Conservation (phyloP, 2,797 vertebrate species). For the Amblyraja radiata region DNA sequence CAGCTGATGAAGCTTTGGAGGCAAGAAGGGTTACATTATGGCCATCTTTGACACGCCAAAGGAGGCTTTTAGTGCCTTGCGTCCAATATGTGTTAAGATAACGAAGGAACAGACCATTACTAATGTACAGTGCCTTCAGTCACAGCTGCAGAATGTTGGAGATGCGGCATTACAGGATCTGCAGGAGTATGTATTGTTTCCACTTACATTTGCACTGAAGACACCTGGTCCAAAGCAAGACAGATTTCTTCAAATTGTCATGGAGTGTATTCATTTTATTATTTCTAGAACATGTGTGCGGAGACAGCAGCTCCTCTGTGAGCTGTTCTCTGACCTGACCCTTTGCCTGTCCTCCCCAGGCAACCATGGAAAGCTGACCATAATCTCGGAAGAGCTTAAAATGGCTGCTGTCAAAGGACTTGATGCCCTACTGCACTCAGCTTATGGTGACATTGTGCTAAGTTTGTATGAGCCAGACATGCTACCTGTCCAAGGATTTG, state of each 20-base stretch:
- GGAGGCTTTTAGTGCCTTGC: constrained; percentile 76
- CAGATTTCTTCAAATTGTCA: constrained; percentile 63
- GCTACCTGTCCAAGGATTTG: constrained; percentile 77
- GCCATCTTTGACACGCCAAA: constrained; percentile 73
- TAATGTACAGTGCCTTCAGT: constrained; percentile 65
- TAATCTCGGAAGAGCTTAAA: constrained; percentile 78
- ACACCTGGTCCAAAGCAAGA: constrained; percentile 67
- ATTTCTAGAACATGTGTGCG: constrained; percentile 72
- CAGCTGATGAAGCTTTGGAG: not conserved
- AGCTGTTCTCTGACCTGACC: constrained; percentile 79
- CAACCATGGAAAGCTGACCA: constrained; percentile 56
- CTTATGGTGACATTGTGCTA: constrained; percentile 65
- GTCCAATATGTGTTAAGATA: constrained; percentile 77
- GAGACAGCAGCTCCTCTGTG: constrained; percentile 67
- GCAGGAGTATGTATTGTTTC: constrained; percentile 88
- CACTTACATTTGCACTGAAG: constrained; percentile 78
- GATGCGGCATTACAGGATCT: constrained; percentile 80
- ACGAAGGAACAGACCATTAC: constrained; percentile 66
- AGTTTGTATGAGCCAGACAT: constrained; percentile 68
- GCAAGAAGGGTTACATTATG: constrained; percentile 45
- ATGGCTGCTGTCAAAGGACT: constrained; percentile 64
- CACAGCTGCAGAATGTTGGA: constrained; percentile 60
- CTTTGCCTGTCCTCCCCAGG: constrained; percentile 66
- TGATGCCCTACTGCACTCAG: constrained; percentile 70
- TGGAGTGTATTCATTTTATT: constrained; percentile 65